Evolutionary conservation across 53 echinoderm and acorn worm genomes (phyloP).

Genomic region (Antedon mediterranea): DNA sequence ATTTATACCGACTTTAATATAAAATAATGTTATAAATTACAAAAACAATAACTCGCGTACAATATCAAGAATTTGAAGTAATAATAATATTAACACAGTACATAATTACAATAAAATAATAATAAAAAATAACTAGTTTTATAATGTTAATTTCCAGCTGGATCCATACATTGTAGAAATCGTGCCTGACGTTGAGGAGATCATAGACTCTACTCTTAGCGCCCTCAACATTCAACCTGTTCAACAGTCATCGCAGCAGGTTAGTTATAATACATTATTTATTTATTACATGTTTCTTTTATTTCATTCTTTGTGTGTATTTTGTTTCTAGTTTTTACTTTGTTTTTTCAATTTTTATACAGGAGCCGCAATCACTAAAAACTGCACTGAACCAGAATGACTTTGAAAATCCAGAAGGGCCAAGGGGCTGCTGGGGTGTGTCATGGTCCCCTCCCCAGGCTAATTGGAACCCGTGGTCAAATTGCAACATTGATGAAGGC

Average conservation of each 20-base stretch:
- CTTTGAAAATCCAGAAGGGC: slow-evolving; percentile 75
- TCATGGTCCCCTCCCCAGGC: slow-evolving; percentile 90
- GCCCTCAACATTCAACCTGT: slow-evolving; percentile 37
- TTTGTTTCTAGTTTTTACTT: no score
- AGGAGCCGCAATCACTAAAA: background rate
- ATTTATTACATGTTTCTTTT: background rate
- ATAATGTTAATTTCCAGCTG: slow-evolving; percentile 46
- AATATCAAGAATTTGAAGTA: no score
- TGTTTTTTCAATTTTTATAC: background rate
- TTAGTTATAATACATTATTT: background rate
- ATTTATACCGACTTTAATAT: no score
- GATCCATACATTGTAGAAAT: slow-evolving; percentile 60
- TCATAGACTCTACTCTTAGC: slow-evolving; percentile 27
- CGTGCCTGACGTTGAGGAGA: slow-evolving; percentile 50
- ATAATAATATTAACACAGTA: no score
- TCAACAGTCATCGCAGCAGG: slow-evolving; percentile 7
- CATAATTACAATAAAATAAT: no score
- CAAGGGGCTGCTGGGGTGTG: slow-evolving; percentile 47
- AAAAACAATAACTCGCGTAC: no score
- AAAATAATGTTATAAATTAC: no score
- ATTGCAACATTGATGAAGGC: slow-evolving; percentile 96
- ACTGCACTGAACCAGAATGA: background rate
- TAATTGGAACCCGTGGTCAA: slow-evolving; percentile 95
- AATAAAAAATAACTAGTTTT: no score
- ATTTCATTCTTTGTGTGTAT: no score